These are phyloP conservation scores for Perca flavescens DNA, from an alignment of 2,113 vertebrate species.

Conservation along the genomic window DNA sequence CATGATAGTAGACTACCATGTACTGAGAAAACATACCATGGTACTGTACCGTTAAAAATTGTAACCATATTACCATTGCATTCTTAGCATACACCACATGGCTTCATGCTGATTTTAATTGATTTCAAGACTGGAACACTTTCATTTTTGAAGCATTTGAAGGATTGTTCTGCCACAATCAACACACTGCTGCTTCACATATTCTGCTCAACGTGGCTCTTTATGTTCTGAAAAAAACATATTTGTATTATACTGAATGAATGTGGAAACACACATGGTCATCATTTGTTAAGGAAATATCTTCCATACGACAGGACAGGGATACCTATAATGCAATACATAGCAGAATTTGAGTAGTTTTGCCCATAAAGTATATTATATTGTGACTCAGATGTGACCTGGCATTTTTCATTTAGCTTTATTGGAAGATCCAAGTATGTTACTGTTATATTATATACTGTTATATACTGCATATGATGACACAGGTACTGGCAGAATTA, in stretches of 20 bases:
- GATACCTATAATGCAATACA: too few species aligned
- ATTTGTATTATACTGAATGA: neutral
- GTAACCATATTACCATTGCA: neutral
- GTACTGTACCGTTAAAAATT: neutral
- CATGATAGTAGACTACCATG: neutral
- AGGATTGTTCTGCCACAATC: neutral
- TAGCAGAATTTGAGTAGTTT: neutral
- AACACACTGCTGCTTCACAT: neutral
- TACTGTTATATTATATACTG: neutral
- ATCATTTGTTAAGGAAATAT: neutral
- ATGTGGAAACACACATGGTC: neutral
- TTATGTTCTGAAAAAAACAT: neutral
- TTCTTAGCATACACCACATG: neutral
- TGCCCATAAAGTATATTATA: neutral
- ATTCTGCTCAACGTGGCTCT: neutral
- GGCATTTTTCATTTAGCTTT: neutral
- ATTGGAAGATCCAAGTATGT: neutral
- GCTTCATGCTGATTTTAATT: neutral
- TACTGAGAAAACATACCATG: neutral
- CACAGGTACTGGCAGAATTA: neutral
- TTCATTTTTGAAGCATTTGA: conserved; percentile 11
- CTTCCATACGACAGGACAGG: neutral
- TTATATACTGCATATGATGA: neutral
- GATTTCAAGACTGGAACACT: neutral
- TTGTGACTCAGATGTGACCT: neutral